Evolutionary conservation across 1,140 invertebrate genomes (phyloP), one percentile per base, ranked within the genome.

Genomic region (Akabosia matsudoensis): DNA sequence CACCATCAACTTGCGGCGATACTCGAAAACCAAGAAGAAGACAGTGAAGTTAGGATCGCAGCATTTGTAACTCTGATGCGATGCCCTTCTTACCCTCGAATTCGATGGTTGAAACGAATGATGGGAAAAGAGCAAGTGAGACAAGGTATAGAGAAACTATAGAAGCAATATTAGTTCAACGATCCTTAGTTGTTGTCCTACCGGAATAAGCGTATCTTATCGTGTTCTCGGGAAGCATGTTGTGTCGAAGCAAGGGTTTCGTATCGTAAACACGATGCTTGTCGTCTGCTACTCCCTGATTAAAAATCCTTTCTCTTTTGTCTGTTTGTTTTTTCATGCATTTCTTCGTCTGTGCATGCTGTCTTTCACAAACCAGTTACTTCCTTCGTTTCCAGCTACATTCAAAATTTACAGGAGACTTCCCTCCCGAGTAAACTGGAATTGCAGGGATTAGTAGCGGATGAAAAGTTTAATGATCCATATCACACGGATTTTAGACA

Each of bases 371-470:
- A 4, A 67, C 13, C 83, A 94, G 95, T 96, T 73, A 94, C 94
- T 4, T 95, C 95, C 14, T 98, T 95, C 84, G 92, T 98, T 10
- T 96, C 93, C 93, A 95, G 92, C 61, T 94, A 97, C 84, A 85
- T 97, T 51, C 91, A 89, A 76, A 97, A 96, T 84, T 83, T 96
- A 30, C 89, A 92, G 70, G 91, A 93, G 78, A 94, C 93, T 0
- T 91, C 93, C 0, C 89, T 93, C 2, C 93, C 94, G 0, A 91
- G 90, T 14, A 89, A 91, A 81, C 88, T 94, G 18, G 91, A 93
- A 82, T 90, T 97, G 33, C 93, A 94, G 83, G 91, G 91, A 72
- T 86, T 97, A 14, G 84, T 98, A 0, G 90, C 91, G 0, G 90
- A 93, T 78, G 84, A 89, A 70, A 88, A 91, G 30, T 84, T 95